Base-by-base conservation (phyloP, 35 echinoderm and acorn worm species). In the Stichopus chloronotus region DNA sequence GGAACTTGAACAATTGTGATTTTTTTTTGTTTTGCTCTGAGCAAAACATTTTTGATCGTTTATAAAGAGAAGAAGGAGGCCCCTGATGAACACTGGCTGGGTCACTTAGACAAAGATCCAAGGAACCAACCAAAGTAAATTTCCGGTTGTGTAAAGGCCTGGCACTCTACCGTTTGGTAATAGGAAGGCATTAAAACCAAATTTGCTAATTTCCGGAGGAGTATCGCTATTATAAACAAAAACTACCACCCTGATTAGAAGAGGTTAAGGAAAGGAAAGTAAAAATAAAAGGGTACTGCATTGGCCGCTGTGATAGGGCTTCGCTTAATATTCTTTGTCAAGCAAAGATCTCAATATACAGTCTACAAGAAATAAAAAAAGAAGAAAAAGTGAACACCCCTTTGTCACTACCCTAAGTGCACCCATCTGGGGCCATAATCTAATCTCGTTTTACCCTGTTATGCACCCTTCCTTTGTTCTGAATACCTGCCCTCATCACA, bases 181-280 rank as follows among this genome's bases (percentile, higher is more conserved):
- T 83, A 83, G 80, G 80, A 83, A 83, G 25, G 82, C 56, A 85
- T 58, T 85, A 58, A 85, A 85, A 85, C 82, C 55, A 23, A 85
- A 85, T 85, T 85, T 85, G 82, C 82, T 23, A 85, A 85, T 85
- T 85, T 85, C 82, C 82, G 82, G 82, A 58, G 58, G 30, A 85
- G 55, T 12, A 55, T 85, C 17, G 55, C 57, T 56, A 21, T 85
- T 11, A 25, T 25, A 58, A 85, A 85, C 82, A 85, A 85, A 85
- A 85, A 53, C 17, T 3, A 57, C 25, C 10, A 21, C 72, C 14
- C 5, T 78, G 30, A 43, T 43, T 43, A 43, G 30, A 43, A 43
- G 1, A 43, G 30, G 30, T 43, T 43, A 43, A 43, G 30, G 30
- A 43, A 19, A 74, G 6, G 13, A 58, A 6, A 58, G 5, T 17